phyloP scores from a whole-genome alignment of 2,797 vertebrate species.

The Botia almorhae region DNA sequence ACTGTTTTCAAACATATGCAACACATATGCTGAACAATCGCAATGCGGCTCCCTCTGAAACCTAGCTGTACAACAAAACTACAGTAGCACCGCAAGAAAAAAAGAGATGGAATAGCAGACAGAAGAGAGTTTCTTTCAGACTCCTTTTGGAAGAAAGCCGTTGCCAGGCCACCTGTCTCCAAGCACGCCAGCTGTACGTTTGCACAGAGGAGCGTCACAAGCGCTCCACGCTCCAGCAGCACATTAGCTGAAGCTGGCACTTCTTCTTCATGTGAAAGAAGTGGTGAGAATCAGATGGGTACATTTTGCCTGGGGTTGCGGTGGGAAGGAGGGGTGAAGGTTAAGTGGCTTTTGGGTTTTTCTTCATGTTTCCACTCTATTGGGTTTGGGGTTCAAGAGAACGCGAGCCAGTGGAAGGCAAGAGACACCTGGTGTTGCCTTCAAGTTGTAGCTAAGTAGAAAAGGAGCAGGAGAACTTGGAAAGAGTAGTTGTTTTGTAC shows the following conservation, averaged over 20 bases:
- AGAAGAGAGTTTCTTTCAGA: slow-evolving; percentile 32
- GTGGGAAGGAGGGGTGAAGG: slow-evolving; percentile 44
- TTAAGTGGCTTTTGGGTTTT: slow-evolving; percentile 50
- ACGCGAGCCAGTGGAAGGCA: slow-evolving; percentile 55
- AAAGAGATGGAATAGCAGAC: slow-evolving; percentile 39
- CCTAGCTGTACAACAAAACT: slow-evolving; percentile 47
- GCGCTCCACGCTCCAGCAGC: slow-evolving; percentile 58
- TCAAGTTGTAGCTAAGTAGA: slow-evolving; percentile 40
- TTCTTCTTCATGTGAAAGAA: slow-evolving; percentile 55
- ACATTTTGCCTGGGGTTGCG: slow-evolving; percentile 47
- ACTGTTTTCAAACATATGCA: slow-evolving; percentile 53
- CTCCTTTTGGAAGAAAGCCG: slow-evolving; percentile 56
- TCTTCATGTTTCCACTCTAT: slow-evolving; percentile 54
- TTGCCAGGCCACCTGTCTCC: slow-evolving; percentile 67
- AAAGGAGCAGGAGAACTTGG: slow-evolving; percentile 34
- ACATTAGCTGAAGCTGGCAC: slow-evolving; percentile 63
- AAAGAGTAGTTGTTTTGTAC: slow-evolving; percentile 51
- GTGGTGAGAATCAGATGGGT: slow-evolving; percentile 57
- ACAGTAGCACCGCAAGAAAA: slow-evolving; percentile 35
- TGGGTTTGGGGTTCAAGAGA: slow-evolving; percentile 53
- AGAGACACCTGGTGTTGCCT: slow-evolving; percentile 61
- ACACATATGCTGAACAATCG: slow-evolving; percentile 35
- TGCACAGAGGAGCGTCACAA: slow-evolving; percentile 60
- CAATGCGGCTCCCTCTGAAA: slow-evolving; percentile 34
- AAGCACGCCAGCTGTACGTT: slow-evolving; percentile 61